Conservation (phyloP, 2,113 vertebrate genomes). For the Mastomys coucha region DNA sequence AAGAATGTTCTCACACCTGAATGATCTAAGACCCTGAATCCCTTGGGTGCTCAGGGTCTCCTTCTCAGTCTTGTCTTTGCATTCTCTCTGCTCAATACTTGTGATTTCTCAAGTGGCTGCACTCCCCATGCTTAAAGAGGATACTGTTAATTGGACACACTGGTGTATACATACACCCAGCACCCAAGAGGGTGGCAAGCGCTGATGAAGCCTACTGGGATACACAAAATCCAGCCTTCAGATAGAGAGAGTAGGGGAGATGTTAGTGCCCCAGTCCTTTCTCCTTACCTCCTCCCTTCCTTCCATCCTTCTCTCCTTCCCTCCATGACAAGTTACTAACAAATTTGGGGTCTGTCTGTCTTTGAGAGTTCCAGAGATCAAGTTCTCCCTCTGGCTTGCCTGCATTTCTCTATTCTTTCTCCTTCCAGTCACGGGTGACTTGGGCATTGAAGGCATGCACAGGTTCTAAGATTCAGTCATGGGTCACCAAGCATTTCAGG, state of each 20-base stretch:
- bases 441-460: not conserved
- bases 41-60: rapidly evolving
- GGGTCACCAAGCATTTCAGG: not conserved
- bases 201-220: too few relatives aligned
- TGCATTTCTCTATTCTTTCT: not conserved
- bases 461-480: not conserved
- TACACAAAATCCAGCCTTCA: not conserved
- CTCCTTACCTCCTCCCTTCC: not conserved
- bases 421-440: not conserved
- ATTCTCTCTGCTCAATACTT: not conserved
- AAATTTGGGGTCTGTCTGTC: not conserved
- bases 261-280: not conserved
- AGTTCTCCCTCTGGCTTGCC: too few relatives aligned
- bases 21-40: not conserved
- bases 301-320: too few relatives aligned
- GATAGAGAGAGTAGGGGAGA: not conserved
- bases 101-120: too few relatives aligned
- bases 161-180: not conserved
- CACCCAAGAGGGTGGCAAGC: not conserved
- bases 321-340: not conserved
- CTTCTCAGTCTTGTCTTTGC: not conserved
- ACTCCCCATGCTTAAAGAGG: not conserved
- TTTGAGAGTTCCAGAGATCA: not conserved
- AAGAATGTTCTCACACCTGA: not conserved
- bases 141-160: not conserved